Conservation (phyloP, 2,888 invertebrate species). For the Folsomia candida region DNA sequence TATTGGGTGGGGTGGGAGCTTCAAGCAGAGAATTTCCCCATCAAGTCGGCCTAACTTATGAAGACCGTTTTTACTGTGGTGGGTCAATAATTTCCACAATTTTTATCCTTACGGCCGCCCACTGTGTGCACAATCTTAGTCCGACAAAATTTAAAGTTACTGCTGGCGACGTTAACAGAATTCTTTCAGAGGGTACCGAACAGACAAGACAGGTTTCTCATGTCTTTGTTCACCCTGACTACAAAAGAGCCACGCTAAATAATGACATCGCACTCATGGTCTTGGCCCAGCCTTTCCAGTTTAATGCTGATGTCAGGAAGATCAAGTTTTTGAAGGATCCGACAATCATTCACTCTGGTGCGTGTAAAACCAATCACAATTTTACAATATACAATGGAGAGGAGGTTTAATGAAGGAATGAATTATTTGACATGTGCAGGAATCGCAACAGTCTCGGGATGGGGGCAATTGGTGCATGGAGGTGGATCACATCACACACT, state of each 20-base stretch:
- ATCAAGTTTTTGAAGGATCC: neutral
- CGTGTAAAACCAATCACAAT: too few relatives aligned
- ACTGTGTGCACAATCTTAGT: neutral
- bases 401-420: too few relatives aligned
- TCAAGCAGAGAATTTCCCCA: neutral
- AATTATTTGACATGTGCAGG: too few relatives aligned
- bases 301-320: neutral
- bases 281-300: neutral
- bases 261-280: neutral
- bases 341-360: too few relatives aligned
- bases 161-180: neutral
- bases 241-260: neutral
- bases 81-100: neutral
- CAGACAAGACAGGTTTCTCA: neutral
- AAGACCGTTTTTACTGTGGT: neutral
- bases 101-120: neutral
- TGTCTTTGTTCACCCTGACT: neutral
- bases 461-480: neutral
- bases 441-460: neutral
- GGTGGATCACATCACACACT: neutral
- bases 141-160: neutral
- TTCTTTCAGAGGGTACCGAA: neutral
- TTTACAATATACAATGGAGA: too few relatives aligned
- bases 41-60: neutral
- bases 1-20: neutral